A percentile compares a stretch with the other conserved stretches of the same genome.
phyloP scores from a whole-genome alignment of 1,140 invertebrate species.

The Lepidurus apus region DNA sequence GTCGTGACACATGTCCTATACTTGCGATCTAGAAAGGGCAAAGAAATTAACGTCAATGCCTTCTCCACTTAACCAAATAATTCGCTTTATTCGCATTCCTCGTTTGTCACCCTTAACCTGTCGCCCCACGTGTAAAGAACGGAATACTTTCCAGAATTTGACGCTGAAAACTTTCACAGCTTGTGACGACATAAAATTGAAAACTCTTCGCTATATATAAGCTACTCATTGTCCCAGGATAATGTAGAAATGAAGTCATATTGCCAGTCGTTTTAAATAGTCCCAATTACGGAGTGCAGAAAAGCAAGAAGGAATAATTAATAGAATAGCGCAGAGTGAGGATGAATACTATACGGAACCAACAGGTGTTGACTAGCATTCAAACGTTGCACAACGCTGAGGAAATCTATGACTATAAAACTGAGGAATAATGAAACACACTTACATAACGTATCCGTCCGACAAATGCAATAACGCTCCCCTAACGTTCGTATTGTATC shows the following conservation, averaged over 20 bases:
- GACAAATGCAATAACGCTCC: background rate
- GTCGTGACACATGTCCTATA: conserved; percentile 9
- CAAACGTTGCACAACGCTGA: background rate
- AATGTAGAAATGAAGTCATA: background rate
- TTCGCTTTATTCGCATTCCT: background rate
- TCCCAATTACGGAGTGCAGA: background rate
- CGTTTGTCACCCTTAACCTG: background rate
- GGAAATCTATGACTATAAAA: background rate
- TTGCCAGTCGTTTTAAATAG: background rate
- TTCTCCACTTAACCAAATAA: background rate
- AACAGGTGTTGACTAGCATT: conserved; percentile 6
- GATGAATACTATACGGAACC: too few relatives aligned
- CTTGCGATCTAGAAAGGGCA: background rate
- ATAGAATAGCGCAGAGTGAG: background rate
- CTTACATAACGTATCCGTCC: background rate
- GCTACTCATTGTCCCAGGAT: too few relatives aligned
- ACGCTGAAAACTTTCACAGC: too few relatives aligned
- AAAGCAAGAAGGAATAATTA: background rate
- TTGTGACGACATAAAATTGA: too few relatives aligned
- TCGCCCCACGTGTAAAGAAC: background rate
- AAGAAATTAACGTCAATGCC: background rate
- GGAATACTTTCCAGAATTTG: too few relatives aligned
- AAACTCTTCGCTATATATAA: too few relatives aligned
- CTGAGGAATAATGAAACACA: too few relatives aligned
- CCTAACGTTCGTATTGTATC: background rate